Percentiles rank a stretch among this genome's conserved stretches.
These are phyloP conservation scores for Peromyscus polionotus DNA, from an alignment of 2,113 vertebrate genomes.

Conservation along the genomic window DNA sequence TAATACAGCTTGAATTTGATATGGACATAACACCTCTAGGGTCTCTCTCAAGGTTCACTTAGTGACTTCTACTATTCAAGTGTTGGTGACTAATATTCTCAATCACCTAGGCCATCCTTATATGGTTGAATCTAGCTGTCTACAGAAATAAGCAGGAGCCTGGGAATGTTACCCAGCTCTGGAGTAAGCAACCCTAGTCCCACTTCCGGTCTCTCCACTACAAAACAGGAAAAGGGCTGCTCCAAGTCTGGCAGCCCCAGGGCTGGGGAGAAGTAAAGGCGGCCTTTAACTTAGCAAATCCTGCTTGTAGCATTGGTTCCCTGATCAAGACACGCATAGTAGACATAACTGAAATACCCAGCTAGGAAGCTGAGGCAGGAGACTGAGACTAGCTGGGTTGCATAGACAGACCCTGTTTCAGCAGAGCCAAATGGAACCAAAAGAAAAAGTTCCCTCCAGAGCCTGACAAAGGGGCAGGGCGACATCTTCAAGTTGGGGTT, in stretches of 20 bases:
- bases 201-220: not conserved
- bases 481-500: not conserved
- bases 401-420: not conserved
- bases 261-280: not conserved
- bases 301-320: not conserved
- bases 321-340: not conserved
- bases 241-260: not conserved
- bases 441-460: not conserved
- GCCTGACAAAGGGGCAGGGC: not conserved
- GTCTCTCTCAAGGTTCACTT: not conserved
- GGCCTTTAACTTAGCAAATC: not conserved
- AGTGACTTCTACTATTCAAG: not conserved
- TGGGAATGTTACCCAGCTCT: not conserved
- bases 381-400: not conserved
- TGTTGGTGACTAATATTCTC: not conserved
- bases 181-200: not conserved
- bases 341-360: not conserved
- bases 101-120: not conserved
- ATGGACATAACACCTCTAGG: not conserved
- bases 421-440: not conserved
- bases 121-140: not conserved
- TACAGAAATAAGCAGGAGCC: not conserved
- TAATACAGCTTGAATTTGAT: not conserved
- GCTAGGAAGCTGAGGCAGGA: not conserved
- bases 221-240: not conserved